Percentiles rank a stretch among this genome's conserved stretches.
Conservation (phyloP, 1,140 invertebrate genomes). For the Hylaeus volcanicus region DNA sequence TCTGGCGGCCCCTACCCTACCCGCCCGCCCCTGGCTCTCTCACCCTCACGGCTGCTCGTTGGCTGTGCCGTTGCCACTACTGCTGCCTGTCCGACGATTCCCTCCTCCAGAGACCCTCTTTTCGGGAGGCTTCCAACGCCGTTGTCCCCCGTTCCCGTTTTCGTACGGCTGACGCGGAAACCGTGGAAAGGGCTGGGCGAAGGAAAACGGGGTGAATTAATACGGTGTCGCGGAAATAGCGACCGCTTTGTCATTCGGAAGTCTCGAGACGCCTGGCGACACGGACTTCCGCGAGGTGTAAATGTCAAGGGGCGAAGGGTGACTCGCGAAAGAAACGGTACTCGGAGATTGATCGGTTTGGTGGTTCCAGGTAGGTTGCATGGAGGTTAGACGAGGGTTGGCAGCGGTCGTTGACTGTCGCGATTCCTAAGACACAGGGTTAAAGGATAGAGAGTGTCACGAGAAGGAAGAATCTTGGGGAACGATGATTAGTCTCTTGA, state of each 20-base stretch:
- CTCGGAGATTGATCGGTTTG: too few species aligned
- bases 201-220: background rate
- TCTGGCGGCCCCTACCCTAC: conserved; percentile 46
- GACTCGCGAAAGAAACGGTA: too few species aligned
- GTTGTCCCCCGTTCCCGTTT: conserved; percentile 4
- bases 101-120: conserved; percentile 22
- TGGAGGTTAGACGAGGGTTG: too few species aligned
- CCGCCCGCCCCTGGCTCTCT: conserved; percentile 16
- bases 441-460: too few species aligned
- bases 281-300: too few species aligned
- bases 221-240: conserved; percentile 4
- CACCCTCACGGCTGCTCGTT: conserved; percentile 30
- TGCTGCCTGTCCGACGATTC: conserved; percentile 54
- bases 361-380: too few species aligned
- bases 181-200: background rate
- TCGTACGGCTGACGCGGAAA: background rate
- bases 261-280: too few species aligned
- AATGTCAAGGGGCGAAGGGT: too few species aligned
- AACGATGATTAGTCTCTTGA: too few species aligned
- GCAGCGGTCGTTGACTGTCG: too few species aligned
- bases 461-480: too few species aligned
- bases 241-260: background rate
- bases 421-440: too few species aligned
- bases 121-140: background rate
- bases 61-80: conserved; percentile 46